Evolutionary conservation across 2,888 invertebrate species (phyloP).

Genomic region (Euphydryas editha): DNA sequence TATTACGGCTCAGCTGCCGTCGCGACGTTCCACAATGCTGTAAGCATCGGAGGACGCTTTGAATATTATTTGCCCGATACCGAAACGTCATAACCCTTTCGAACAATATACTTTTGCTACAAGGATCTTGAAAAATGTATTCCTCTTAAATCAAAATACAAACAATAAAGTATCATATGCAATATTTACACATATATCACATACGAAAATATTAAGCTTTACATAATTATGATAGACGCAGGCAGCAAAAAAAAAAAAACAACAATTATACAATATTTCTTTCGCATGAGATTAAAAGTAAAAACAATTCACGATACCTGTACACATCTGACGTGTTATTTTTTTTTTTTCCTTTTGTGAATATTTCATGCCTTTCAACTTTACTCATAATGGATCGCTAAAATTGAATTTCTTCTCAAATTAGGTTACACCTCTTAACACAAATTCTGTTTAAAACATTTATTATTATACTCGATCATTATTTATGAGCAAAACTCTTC

Average conservation of each 20-base stretch:
- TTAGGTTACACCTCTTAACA: constrained; percentile 56
- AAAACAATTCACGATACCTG: constrained; percentile 19
- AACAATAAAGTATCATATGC: not conserved
- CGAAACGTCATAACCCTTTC: constrained; percentile 18
- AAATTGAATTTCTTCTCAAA: constrained; percentile 57
- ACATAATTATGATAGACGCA: not conserved
- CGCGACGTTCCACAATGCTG: constrained; percentile 56
- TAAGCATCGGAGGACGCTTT: constrained; percentile 57
- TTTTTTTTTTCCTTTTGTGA: constrained; percentile 47
- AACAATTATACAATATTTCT: not conserved
- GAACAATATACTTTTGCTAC: constrained; percentile 11
- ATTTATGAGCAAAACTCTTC: constrained; percentile 9
- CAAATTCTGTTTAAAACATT: constrained; percentile 31
- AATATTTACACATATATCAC: not conserved
- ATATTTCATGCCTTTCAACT: constrained; percentile 56
- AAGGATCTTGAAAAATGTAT: not conserved
- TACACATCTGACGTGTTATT: constrained; percentile 46
- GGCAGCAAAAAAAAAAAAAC: not conserved
- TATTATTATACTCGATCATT: constrained; percentile 20
- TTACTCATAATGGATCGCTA: constrained; percentile 56
- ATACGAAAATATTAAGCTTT: not conserved
- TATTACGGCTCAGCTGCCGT: constrained; percentile 72
- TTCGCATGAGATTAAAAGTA: constrained; percentile 15
- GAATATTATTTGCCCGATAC: constrained; percentile 60
- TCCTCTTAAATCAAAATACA: constrained; percentile 1